A percentile compares a stretch with the other conserved stretches of the same genome.
Conservation (phyloP, 2,113 vertebrate species). For the Pterocles orientalis region DNA sequence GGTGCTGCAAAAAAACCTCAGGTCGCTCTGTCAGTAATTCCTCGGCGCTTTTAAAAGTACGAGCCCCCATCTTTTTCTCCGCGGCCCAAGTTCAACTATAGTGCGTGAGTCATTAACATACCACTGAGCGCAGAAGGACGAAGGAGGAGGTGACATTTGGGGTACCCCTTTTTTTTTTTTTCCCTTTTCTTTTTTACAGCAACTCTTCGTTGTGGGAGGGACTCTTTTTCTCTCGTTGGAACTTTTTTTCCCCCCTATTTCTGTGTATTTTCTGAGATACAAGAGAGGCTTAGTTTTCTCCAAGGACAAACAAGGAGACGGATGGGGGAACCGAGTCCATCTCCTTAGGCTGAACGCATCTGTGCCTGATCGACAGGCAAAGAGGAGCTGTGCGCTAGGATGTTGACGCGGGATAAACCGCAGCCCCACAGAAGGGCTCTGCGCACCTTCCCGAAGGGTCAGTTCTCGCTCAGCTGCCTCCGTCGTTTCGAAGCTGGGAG, state of each 20-base stretch:
- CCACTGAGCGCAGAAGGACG: not conserved
- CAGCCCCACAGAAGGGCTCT: not conserved
- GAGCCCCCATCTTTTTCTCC: not conserved
- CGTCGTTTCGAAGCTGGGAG: not conserved
- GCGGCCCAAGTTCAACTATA: not conserved
- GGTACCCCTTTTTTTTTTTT: not conserved
- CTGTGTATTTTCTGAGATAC: not conserved
- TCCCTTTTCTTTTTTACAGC: not conserved
- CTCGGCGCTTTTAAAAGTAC: not conserved
- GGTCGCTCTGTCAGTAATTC: not conserved
- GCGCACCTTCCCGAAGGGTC: fast-evolving
- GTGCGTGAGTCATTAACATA: not conserved
- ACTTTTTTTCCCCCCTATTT: not conserved
- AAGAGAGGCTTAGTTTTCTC: not conserved
- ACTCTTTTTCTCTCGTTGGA: not conserved
- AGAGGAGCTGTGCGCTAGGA: not conserved
- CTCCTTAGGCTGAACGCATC: not conserved
- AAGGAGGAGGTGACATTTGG: conserved; percentile 1
- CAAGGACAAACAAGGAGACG: not conserved
- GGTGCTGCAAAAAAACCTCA: not conserved
- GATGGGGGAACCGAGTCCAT: not conserved
- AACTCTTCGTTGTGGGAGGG: not conserved
- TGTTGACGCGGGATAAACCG: not conserved
- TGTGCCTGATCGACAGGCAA: not conserved
- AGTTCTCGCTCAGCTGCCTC: not conserved